Conservation (phyloP, 2,113 vertebrate genomes). For the Colius striatus region DNA sequence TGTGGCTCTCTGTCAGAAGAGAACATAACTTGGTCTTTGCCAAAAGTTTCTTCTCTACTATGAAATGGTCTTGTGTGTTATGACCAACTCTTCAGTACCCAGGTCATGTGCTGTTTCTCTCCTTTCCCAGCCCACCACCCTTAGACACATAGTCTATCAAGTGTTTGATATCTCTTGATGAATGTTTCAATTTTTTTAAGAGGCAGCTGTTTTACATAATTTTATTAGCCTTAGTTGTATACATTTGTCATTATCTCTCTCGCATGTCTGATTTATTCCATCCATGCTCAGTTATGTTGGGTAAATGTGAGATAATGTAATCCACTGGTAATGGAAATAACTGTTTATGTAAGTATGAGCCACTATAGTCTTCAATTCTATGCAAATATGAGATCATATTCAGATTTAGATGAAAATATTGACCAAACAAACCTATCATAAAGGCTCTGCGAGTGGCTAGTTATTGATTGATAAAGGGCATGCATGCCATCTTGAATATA, state of each 20-base stretch:
- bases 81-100: accelerated
- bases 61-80: background rate
- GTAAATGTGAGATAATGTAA: background rate
- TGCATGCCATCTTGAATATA: background rate
- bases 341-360: background rate
- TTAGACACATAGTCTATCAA: background rate
- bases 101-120: background rate
- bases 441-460: background rate
- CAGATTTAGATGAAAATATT: background rate
- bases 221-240: background rate
- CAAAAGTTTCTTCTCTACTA: background rate
- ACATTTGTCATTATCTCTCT: background rate
- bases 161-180: background rate
- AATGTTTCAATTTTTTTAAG: background rate
- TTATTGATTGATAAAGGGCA: background rate
- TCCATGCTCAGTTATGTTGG: background rate
- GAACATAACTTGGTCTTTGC: background rate
- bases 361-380: background rate
- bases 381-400: background rate
- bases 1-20: background rate
- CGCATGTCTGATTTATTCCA: background rate
- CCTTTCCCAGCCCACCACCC: background rate
- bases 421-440: background rate
- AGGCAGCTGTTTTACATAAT: background rate
- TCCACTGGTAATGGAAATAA: background rate